Conservation (phyloP, 2,888 invertebrate genomes). For the Ethmia dodecea region DNA sequence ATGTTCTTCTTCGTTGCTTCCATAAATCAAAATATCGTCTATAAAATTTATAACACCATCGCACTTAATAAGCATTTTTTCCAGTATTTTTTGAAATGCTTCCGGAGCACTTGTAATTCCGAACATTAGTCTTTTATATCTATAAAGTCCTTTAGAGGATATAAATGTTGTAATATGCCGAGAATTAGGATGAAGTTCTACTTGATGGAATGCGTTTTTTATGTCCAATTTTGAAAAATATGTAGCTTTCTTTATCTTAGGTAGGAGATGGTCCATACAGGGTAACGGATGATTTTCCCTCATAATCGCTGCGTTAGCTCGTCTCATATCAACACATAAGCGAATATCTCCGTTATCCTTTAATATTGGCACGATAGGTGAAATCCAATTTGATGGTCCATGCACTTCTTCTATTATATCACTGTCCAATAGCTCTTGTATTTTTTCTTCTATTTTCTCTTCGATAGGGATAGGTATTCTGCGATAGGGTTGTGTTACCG, state of each 20-base stretch:
- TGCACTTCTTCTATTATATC: constrained; percentile 20
- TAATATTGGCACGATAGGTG: constrained; percentile 16
- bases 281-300: constrained; percentile 22
- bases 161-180: neutral
- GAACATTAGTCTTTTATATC: too few species aligned
- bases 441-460: constrained; percentile 16
- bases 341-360: constrained; percentile 12
- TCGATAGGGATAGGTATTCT: constrained; percentile 19
- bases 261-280: constrained; percentile 11
- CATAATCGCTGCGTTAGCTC: constrained; percentile 12
- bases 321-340: constrained; percentile 1
- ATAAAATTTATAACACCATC: too few species aligned
- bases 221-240: neutral
- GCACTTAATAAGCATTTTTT: too few species aligned
- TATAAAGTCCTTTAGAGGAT: constrained; percentile 12
- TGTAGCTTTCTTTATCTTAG: constrained; percentile 19
- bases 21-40: too few species aligned
- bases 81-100: too few species aligned
- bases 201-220: constrained; percentile 1
- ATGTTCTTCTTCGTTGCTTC: too few species aligned
- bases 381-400: constrained; percentile 16
- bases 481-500: constrained; percentile 17
- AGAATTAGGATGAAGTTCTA: constrained; percentile 1
- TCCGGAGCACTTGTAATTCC: too few species aligned
- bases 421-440: constrained; percentile 12